Conservation (phyloP, 2,888 invertebrate genomes). For the Folsomia manolachei region DNA sequence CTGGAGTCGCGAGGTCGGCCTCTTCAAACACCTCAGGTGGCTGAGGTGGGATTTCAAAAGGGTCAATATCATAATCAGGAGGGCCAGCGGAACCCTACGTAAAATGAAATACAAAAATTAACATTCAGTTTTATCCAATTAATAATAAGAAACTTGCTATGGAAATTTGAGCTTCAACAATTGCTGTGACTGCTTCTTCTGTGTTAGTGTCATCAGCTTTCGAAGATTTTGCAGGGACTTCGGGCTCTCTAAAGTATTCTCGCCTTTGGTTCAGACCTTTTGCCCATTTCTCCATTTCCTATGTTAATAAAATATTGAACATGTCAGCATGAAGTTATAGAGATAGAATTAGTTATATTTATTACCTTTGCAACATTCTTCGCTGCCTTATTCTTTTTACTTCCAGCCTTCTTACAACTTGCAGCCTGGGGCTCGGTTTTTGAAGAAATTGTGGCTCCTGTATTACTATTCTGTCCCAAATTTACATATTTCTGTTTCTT, state of each 20-base stretch:
- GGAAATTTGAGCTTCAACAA: no score
- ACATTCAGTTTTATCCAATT: no score
- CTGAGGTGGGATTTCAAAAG: background rate
- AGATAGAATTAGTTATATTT: background rate
- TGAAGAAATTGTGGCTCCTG: conserved; percentile 51
- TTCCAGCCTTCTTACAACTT: conserved; percentile 56
- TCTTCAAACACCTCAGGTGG: background rate
- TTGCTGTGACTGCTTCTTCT: no score
- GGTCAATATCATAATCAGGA: background rate
- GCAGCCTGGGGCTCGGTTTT: background rate
- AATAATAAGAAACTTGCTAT: no score
- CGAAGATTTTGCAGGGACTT: background rate
- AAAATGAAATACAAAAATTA: background rate
- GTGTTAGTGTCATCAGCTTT: background rate
- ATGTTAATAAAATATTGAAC: no score
- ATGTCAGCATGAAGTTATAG: no score
- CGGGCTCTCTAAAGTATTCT: background rate
- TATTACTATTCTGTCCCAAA: conserved; percentile 47
- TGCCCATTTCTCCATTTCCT: conserved; percentile 92
- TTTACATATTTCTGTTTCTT: conserved; percentile 54
- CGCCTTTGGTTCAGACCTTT: conserved; percentile 80
- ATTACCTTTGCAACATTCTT: conserved; percentile 88
- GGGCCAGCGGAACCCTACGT: background rate
- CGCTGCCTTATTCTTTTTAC: conserved; percentile 75
- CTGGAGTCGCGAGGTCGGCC: conserved; percentile 22